Conservation (phyloP, 2,113 vertebrate species). For the Cephalopholis sonnerati region DNA sequence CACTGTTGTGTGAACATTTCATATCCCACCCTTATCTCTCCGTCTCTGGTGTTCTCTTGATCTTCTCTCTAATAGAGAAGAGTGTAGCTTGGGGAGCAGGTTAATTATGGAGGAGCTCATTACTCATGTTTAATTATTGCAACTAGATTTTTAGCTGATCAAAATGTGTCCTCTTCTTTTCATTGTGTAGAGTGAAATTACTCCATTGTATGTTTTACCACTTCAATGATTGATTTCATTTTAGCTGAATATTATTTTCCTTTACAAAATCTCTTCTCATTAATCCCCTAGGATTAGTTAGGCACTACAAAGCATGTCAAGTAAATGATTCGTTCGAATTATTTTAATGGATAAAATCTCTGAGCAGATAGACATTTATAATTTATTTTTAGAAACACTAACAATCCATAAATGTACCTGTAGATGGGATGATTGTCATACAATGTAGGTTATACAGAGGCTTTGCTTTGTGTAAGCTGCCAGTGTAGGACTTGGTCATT, state of each 20-base stretch:
- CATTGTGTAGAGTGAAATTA: slow-evolving; percentile 39
- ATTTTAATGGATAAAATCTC: slow-evolving; percentile 7
- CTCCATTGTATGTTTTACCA: slow-evolving; percentile 39
- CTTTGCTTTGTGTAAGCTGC: slow-evolving; percentile 48
- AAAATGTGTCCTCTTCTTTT: slow-evolving; percentile 53
- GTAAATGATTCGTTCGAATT: not conserved
- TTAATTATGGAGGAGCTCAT: slow-evolving; percentile 75
- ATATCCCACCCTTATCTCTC: slow-evolving; percentile 45
- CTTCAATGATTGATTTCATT: slow-evolving; percentile 43
- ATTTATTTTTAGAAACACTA: not conserved
- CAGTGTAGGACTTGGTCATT: slow-evolving; percentile 71
- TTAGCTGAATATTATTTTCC: slow-evolving; percentile 31
- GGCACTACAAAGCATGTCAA: slow-evolving; percentile 3
- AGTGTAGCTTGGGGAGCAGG: slow-evolving; percentile 54
- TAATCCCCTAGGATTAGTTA: not conserved
- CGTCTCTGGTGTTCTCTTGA: slow-evolving; percentile 50
- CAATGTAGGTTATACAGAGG: slow-evolving; percentile 34
- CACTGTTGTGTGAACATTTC: slow-evolving; percentile 54
- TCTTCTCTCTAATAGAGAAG: slow-evolving; percentile 55
- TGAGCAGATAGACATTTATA: not conserved
- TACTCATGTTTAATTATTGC: slow-evolving; percentile 73
- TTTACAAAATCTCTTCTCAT: slow-evolving; percentile 17
- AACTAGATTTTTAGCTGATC: slow-evolving; percentile 63
- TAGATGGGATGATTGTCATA: slow-evolving; percentile 22
- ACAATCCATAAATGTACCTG: slow-evolving; percentile 11